These are phyloP conservation scores for Athene cunicularia DNA, from an alignment of 2,113 vertebrate species.

Conservation along the genomic window DNA sequence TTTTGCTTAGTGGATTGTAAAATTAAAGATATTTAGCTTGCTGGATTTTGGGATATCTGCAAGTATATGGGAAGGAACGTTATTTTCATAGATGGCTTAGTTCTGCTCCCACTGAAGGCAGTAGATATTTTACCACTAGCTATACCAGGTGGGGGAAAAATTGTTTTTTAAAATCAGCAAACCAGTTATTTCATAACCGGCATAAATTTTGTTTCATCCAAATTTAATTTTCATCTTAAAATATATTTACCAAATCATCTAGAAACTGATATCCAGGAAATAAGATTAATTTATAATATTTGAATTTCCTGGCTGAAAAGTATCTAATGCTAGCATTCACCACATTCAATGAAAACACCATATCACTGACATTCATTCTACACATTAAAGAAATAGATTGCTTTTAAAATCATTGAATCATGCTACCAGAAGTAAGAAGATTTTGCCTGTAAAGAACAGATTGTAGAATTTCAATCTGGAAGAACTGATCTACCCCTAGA, in stretches of 20 bases:
- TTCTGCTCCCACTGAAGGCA: neutral
- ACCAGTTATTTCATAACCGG: neutral
- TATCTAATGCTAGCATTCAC: neutral
- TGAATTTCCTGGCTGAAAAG: neutral
- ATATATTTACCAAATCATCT: neutral
- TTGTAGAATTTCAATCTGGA: neutral
- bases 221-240: neutral
- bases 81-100: neutral
- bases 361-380: neutral
- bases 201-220: neutral
- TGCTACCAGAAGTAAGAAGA: neutral
- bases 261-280: neutral
- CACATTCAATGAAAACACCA: neutral
- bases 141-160: neutral
- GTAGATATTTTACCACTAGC: neutral
- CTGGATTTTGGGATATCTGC: neutral
- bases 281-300: neutral
- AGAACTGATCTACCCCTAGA: neutral
- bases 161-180: neutral
- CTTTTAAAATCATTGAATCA: neutral
- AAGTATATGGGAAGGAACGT: neutral
- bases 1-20: neutral
- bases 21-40: neutral
- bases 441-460: neutral
- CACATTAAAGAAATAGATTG: neutral